Evolutionary conservation across 2,113 vertebrate genomes (phyloP).

Genomic region (Callithrix jacchus): DNA sequence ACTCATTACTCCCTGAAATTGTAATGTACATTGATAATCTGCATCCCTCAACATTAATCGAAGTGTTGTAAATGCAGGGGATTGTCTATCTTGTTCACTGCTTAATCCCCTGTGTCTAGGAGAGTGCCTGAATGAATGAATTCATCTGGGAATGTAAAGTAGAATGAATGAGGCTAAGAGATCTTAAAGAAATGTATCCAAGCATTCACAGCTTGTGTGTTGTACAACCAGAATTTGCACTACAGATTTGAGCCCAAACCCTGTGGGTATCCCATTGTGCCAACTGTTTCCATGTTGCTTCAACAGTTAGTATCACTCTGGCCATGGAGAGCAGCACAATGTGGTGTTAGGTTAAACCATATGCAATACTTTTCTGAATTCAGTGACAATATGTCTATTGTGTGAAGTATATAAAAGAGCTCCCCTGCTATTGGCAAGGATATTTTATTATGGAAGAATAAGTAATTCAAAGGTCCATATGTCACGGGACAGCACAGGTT

Average conservation of each 20-base stretch:
- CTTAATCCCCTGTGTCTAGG: background rate
- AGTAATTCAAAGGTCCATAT: background rate
- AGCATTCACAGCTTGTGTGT: background rate
- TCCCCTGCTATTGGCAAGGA: background rate
- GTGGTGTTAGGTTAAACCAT: background rate
- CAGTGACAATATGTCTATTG: background rate
- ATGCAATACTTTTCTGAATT: background rate
- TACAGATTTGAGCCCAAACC: background rate
- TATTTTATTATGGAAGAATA: background rate
- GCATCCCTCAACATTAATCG: background rate
- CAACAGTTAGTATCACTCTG: slow-evolving; percentile 13
- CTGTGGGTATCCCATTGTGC: background rate
- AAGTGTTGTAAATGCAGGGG: background rate
- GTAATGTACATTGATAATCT: background rate
- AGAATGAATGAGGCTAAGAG: background rate
- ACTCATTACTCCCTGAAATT: background rate
- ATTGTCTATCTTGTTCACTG: background rate
- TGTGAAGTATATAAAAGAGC: background rate
- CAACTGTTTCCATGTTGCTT: background rate
- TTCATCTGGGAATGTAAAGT: background rate
- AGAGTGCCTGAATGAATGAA: background rate
- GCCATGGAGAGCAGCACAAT: background rate
- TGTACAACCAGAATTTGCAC: slow-evolving; percentile 13
- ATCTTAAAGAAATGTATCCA: slow-evolving; percentile 23
- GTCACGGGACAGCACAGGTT: background rate